Percentiles rank a stretch among this genome's conserved stretches.
Conservation (phyloP, 2,888 invertebrate genomes). For the Nasonia oneida region DNA sequence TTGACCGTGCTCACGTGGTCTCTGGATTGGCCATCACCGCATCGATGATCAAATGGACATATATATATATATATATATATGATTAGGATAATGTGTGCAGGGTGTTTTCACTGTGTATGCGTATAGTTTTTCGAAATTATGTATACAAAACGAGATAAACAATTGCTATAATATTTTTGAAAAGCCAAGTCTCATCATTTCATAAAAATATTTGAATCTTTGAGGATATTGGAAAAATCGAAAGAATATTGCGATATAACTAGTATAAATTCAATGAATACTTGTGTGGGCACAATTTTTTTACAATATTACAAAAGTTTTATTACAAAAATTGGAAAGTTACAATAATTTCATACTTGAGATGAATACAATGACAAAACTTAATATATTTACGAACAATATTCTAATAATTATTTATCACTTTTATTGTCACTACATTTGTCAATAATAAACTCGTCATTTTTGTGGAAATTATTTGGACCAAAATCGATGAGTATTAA, state of each 20-base stretch:
- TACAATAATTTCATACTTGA: not conserved
- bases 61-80: too few species aligned
- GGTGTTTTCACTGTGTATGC: too few species aligned
- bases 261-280: not conserved
- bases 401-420: constrained; percentile 48
- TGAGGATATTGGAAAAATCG: not conserved
- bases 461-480: constrained; percentile 38
- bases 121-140: too few species aligned
- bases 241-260: not conserved
- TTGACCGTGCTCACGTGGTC: not conserved
- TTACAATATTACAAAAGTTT: not conserved
- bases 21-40: too few species aligned
- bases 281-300: not conserved
- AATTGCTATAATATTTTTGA: too few species aligned
- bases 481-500: constrained; percentile 36
- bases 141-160: too few species aligned
- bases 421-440: constrained; percentile 43
- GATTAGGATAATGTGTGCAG: too few species aligned
- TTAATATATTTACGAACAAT: not conserved
- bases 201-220: not conserved
- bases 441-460: constrained; percentile 48
- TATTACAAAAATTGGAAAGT: not conserved
- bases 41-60: too few species aligned
- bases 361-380: constrained; percentile 6
- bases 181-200: too few species aligned